These are phyloP conservation scores for Cromileptes altivelis DNA, from an alignment of 2,113 vertebrate genomes.

Conservation along the genomic window DNA sequence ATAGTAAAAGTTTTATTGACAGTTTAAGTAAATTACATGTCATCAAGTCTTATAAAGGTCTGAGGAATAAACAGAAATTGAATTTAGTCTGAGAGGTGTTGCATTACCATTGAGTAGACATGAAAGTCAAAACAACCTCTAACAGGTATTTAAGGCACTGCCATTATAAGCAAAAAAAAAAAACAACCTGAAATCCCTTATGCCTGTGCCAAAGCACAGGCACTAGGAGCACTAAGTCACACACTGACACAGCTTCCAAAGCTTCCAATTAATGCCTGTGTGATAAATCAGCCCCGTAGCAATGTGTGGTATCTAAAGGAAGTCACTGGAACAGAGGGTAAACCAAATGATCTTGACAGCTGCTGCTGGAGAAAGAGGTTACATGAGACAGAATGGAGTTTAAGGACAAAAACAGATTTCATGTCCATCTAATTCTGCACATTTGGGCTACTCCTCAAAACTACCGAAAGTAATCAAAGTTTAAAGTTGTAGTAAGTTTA, in stretches of 20 bases:
- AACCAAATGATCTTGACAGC: conserved; percentile 60
- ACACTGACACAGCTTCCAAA: conserved; percentile 48
- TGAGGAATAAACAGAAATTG: neutral
- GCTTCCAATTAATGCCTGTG: conserved; percentile 53
- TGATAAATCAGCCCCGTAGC: conserved; percentile 64
- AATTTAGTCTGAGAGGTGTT: neutral
- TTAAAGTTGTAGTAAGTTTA: neutral
- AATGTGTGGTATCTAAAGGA: conserved; percentile 45
- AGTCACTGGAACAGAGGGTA: conserved; percentile 39
- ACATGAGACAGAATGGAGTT: neutral
- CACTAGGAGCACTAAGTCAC: conserved; percentile 13
- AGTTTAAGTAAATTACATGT: neutral
- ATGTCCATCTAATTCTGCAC: neutral
- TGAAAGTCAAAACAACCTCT: conserved; percentile 9
- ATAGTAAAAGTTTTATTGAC: neutral
- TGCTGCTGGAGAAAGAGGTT: conserved; percentile 4
- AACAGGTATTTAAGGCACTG: conserved; percentile 11
- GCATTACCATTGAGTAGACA: neutral
- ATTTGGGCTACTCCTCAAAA: neutral
- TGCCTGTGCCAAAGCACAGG: conserved; percentile 19
- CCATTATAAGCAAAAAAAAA: conserved; percentile 43
- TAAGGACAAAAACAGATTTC: conserved; percentile 17
- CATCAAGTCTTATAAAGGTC: neutral
- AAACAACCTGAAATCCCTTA: neutral
- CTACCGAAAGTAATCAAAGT: neutral